Evolutionary conservation across 2,888 invertebrate species (phyloP), one percentile per base, ranked within the genome.

Genomic region (Acronicta aceris): DNA sequence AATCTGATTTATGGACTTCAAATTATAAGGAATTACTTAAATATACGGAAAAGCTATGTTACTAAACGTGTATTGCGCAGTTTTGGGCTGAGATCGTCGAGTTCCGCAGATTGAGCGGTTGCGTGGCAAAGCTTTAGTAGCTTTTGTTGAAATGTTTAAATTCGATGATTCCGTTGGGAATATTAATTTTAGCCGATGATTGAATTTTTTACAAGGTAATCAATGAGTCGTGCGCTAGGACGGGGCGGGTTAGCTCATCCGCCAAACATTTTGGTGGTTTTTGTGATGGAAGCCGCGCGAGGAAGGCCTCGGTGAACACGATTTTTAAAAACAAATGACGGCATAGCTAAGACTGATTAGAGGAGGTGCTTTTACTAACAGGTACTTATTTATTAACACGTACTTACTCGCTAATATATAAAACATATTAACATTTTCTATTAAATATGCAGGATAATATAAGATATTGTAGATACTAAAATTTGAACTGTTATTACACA

Each of bases 201-300:
- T 91, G 86, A 88, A 85, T 91, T 93, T 93, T 93, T 93, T 93
- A 89, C 88, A 87, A 87, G 87, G 89, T 88, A 90, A 93, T 92
- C 89, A 90, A 91, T 90, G 91, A 92, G 85, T 94, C 93, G 93
- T 93, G 93, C 89, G 83, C 81, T 86, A 76, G 88, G 86, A 87
- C 88, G 89, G 92, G 89, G 90, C 89, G 89, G 88, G 93, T 93
- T 93, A 93, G 92, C 92, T 94, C 93, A 94, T 93, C 92, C 89
- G 90, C 84, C 81, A 90, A 89, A 87, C 90, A 90, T 93, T 92
- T 91, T 88, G 91, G 91, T 89, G 88, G 91, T 94, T 94, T 94
- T 93, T 94, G 91, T 93, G 90, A 84, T 82, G 76, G 78, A 81
- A 82, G 84, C 80, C 77, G 85, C 78, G 78, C 78, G 85, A 83